Evolutionary conservation across 2,888 invertebrate genomes (phyloP).

Genomic region (Drosophila vallismaia): DNA sequence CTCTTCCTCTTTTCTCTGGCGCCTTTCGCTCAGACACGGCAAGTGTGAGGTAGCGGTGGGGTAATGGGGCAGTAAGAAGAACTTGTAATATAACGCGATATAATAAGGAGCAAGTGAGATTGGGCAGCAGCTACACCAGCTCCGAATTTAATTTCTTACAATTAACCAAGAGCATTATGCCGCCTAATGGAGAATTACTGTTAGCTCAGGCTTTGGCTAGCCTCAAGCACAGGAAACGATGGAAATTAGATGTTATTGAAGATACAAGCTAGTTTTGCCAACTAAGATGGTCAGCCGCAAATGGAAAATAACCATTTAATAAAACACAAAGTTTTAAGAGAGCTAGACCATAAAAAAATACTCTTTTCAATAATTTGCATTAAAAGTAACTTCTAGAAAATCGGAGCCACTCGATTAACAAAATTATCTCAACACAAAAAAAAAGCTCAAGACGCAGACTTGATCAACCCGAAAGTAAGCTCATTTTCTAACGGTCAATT

Average conservation of each 20-base stretch:
- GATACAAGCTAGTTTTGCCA: not conserved
- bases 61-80: not conserved
- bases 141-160: slow-evolving; percentile 26
- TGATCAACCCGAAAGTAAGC: not conserved
- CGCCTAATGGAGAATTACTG: slow-evolving; percentile 1
- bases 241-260: not conserved
- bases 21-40: slow-evolving; percentile 33
- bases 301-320: not conserved
- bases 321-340: not conserved
- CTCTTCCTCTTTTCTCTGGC: slow-evolving; percentile 14
- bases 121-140: slow-evolving; percentile 13
- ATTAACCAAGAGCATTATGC: slow-evolving; percentile 17
- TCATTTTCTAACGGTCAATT: slow-evolving; percentile 6
- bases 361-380: not conserved
- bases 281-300: not conserved
- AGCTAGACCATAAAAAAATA: not conserved
- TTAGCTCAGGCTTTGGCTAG: not conserved
- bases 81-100: slow-evolving; percentile 18
- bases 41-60: slow-evolving; percentile 18
- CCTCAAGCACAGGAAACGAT: not conserved
- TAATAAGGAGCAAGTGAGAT: slow-evolving; percentile 31
- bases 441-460: not conserved
- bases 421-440: not conserved
- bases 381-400: no score
- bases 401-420: not conserved